A percentile compares a stretch with the other conserved stretches of the same genome.
Evolutionary conservation across 2,888 invertebrate species (phyloP).

Genomic region (Asteroscopus sphinx): DNA sequence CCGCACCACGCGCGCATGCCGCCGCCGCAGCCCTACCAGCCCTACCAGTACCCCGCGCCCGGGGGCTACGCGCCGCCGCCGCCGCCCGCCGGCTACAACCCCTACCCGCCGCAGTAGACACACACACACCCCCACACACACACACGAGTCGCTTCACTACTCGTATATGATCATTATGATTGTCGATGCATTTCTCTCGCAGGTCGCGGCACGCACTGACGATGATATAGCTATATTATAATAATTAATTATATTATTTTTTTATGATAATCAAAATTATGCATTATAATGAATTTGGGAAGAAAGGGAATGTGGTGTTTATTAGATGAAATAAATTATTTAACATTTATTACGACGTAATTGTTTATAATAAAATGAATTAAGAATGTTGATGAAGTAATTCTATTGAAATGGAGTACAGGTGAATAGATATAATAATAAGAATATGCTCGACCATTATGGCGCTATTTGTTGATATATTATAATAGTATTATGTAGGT

Average conservation of each 20-base stretch:
- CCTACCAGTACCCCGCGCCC: slow-evolving; percentile 82
- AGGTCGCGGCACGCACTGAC: slow-evolving; percentile 1
- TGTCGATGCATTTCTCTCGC: slow-evolving; percentile 31
- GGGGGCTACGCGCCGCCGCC: slow-evolving; percentile 64
- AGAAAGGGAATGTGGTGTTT: slow-evolving; percentile 18
- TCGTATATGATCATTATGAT: not conserved
- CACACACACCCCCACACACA: not conserved
- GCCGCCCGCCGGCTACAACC: slow-evolving; percentile 75
- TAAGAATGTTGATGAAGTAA: slow-evolving; percentile 10
- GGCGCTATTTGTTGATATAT: slow-evolving; percentile 19
- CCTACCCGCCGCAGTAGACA: slow-evolving; percentile 75
- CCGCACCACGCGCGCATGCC: slow-evolving; percentile 91
- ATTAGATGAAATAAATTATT: slow-evolving; percentile 31
- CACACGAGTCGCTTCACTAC: not conserved
- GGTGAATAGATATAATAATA: slow-evolving; percentile 28
- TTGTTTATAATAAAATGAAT: slow-evolving; percentile 7
- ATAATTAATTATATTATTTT: slow-evolving; percentile 11
- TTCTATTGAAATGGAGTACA: slow-evolving; percentile 18
- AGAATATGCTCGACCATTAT: slow-evolving; percentile 7
- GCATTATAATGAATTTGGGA: slow-evolving; percentile 25
- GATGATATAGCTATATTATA: slow-evolving; percentile 5
- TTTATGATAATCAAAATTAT: slow-evolving; percentile 19
- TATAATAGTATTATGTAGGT: slow-evolving; percentile 2
- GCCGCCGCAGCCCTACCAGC: slow-evolving; percentile 86
- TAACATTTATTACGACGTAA: slow-evolving; percentile 20